Base-by-base conservation (phyloP, 2,888 invertebrate genomes). In the Macaria liturata region DNA sequence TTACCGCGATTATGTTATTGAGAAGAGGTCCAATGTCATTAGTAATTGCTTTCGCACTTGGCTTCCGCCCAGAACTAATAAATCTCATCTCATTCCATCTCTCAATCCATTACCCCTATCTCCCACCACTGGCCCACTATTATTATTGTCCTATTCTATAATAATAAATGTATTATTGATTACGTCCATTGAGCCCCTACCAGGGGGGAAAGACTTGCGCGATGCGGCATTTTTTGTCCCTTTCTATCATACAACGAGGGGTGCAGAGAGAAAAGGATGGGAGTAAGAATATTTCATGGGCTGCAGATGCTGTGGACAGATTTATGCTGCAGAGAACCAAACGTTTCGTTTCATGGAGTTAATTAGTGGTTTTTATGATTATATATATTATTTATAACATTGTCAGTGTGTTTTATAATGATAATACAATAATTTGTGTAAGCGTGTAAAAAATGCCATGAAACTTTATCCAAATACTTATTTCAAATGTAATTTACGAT, bases 231-330 rank as follows among this genome's bases (percentile, higher is more conserved):
- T 46, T 60, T 69, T 64, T 62, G 57, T 84, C 84, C 64, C 71
- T 49, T 55, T 84, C 80, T 30, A 20, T 52, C 70, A 42, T 39
- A 34, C 7, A 54, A 57, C 37, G 67, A 59, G 63, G 59, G 59
- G 31, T 78, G 65, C 76, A 32, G 77, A 85, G 63, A 61, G 82
- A 79, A 82, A 82, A 66, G 67, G 66, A 58, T 49, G 52, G 63
- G 40, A 54, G 63, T 66, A 68, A 75, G 79, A 86, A 85, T 83
- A 78, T 83, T 87, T 84, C 86, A 83, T 80, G 74, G 78, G 81
- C 78, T 85, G 84, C 86, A 82, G 87, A 88, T 84, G 87, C 88
- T 88, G 87, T 63, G 83, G 71, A 66, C 46, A 49, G 62, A n/a
- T 40, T 32, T 46, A 77, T 77, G 66, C 64, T 62, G 46, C 62